Conservation (phyloP, 2,888 invertebrate genomes). For the Mechanitis mazaeus region DNA sequence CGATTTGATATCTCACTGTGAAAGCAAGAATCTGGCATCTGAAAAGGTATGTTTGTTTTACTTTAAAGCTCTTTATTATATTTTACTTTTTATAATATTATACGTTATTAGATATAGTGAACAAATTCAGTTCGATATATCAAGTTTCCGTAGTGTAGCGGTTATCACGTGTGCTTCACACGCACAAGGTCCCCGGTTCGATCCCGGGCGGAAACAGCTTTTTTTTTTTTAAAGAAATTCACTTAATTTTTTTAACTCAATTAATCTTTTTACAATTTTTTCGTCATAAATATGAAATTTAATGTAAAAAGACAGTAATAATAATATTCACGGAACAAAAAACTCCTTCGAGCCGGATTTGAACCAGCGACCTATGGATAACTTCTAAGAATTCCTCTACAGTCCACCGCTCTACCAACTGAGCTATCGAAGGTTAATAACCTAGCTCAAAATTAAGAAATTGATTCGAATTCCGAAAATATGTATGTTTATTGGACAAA, state of each 20-base stretch:
- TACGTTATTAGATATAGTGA: not conserved
- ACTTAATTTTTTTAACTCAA: not conserved
- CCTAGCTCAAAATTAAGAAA: not conserved
- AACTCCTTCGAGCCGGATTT: conserved; percentile 78
- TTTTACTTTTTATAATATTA: not conserved
- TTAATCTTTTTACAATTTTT: not conserved
- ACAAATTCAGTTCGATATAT: rapidly evolving
- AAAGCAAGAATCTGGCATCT: conserved; percentile 20
- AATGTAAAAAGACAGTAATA: conserved; percentile 1
- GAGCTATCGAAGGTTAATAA: conserved; percentile 57
- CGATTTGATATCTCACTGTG: too few relatives aligned
- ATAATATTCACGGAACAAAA: conserved; percentile 29
- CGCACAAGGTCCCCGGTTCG: conserved; percentile 85
- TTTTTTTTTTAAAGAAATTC: conserved; percentile 15
- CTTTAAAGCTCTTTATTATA: not conserved
- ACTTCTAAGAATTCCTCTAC: conserved; percentile 42
- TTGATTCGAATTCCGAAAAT: not conserved
- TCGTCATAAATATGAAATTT: not conserved
- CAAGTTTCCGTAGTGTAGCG: conserved; percentile 84
- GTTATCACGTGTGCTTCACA: conserved; percentile 89
- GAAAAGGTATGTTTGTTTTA: conserved; percentile 31
- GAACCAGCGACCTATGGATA: conserved; percentile 80
- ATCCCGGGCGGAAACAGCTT: conserved; percentile 81
- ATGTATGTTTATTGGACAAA: not conserved
- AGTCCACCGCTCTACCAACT: conserved; percentile 69